Evolutionary conservation across 2,113 vertebrate genomes (phyloP), one percentile per base, ranked within the genome.

Genomic region (Tachuris rubrigastra): DNA sequence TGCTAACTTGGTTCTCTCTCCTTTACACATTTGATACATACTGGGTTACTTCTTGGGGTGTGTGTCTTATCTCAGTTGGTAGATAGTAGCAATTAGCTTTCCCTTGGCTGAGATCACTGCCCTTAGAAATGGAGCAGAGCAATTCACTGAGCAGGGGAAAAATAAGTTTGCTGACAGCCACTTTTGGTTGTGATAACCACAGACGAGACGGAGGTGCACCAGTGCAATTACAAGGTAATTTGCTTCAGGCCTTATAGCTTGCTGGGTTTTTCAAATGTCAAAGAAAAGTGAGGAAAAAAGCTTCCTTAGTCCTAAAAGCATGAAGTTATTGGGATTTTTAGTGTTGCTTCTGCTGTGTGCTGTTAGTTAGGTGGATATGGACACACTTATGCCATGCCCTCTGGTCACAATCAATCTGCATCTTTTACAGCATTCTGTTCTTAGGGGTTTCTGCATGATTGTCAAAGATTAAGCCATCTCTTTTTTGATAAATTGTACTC

Each of bases 61-160:
- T n/a, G 20, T 56, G 49, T 68, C 62, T 90, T 85, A 85, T 92
- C 78, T 94, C 58, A 22, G 59, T 42, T 69, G 23, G n/a, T 77
- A 76, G 79, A 37, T 76, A 69, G 55, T 31, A 59, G 56, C 33
- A 89, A 87, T 90, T 82, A 93, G n/a, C 20, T 37, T 83, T 94
- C 14, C 8, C 19, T 33, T 80, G 58, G 6, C 63, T 88, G 44
- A 82, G 58, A 73, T 79, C 41, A 76, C 24, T 85, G 66, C 73
- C 62, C 49, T 73, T 87, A 85, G 67, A 87, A 76, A 76, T 31
- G 20, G 41, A 93, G 23, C 41, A 55, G 12, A 56, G 27, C 41
- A 89, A 85, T 91, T 89, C 85, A 60, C 8, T 75, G 49, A 68
- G 31, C 71, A 52, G 52, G 12, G 17, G 44, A 73, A 87, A 73